Evolutionary conservation across 1,140 invertebrate genomes (phyloP), one percentile per base, ranked within the genome.

Genomic region (Ptiloglossa arizonensis): DNA sequence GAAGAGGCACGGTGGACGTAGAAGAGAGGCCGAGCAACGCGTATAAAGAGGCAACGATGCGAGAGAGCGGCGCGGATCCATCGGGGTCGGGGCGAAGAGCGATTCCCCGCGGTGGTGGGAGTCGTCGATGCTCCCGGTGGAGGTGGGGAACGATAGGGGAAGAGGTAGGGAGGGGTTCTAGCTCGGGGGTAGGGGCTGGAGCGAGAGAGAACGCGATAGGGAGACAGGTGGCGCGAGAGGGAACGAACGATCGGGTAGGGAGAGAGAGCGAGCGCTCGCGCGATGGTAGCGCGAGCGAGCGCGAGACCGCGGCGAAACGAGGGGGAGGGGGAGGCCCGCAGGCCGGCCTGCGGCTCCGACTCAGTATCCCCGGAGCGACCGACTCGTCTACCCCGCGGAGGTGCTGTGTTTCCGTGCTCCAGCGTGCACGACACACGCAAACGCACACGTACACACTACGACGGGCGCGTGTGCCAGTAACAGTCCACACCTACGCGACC

Each of bases 321-420:
- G 52, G 72, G 63, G 75, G 62, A 74, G 82, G 89, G 90, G 91
- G 90, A 90, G 89, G 90, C 92, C 90, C 90, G 91, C 88, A 92
- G 92, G 92, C 90, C 91, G 91, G 92, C 91, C 92, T 77, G 91
- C 89, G 91, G 92, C 91, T 91, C 82, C 88, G 81, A 85, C 88
- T 92, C 91, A 92, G 91, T 92, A 90, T 92, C 90, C 91, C 91
- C 90, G 90, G 90, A 92, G 91, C 91, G 89, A 92, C 87, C 90
- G 90, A 87, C 88, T 89, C 84, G 90, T 88, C 86, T 89, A 90
- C 35, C 87, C 86, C 83, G 89, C 75, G 90, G 82, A 87, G 77
- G 82, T 79, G 74, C 81, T 81, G 85, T 66, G 74, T 81, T 82
- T 81, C 79, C 76, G 85, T 78, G 71, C 76, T 80, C 73, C 74